Percentiles rank a stretch among this genome's conserved stretches.
Evolutionary conservation across 2,113 vertebrate genomes (phyloP).

Genomic region (Ailuropoda melanoleuca): DNA sequence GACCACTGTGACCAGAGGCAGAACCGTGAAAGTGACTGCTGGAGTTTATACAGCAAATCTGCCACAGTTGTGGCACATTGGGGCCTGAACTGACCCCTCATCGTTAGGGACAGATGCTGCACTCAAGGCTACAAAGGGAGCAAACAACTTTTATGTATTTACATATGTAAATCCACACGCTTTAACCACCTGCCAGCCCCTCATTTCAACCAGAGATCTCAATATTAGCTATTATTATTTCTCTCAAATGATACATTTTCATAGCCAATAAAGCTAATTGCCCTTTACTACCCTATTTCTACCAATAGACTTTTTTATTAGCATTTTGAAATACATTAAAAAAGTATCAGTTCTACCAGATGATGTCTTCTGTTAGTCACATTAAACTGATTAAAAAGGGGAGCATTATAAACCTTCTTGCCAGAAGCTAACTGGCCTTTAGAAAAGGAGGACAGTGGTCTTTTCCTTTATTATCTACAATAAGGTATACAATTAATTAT

Average conservation of each 20-base stretch:
- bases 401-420: background rate
- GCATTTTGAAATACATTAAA: background rate
- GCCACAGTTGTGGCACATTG: background rate
- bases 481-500: background rate
- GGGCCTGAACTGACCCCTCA: background rate
- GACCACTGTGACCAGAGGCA: background rate
- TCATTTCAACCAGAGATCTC: background rate
- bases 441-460: background rate
- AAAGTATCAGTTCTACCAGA: background rate
- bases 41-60: background rate
- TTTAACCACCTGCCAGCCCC: background rate
- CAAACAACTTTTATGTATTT: background rate
- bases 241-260: background rate
- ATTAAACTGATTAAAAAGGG: background rate
- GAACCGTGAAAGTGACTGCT: background rate
- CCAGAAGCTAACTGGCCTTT: background rate
- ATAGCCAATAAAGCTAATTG: conserved; percentile 16
- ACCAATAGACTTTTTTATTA: background rate
- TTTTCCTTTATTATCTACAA: background rate
- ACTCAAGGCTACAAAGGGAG: background rate
- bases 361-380: background rate
- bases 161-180: background rate
- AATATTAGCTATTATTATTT: background rate
- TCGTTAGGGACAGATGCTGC: background rate
- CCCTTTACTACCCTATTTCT: background rate